Evolutionary conservation across 2,113 vertebrate species (phyloP).

Genomic region (Tetrax tetrax): DNA sequence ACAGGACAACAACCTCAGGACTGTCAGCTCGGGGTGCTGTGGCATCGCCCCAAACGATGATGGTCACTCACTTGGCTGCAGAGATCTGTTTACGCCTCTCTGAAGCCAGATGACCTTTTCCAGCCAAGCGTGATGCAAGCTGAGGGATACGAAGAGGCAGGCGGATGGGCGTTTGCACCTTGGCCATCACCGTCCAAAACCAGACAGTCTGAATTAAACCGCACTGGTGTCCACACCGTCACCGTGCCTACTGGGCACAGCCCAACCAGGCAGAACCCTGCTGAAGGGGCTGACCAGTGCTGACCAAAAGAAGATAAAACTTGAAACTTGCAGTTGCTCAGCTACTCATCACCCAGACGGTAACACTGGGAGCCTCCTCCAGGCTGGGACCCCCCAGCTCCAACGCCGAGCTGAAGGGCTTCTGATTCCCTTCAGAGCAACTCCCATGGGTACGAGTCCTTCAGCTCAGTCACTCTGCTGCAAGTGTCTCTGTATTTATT

Average conservation of each 20-base stretch:
- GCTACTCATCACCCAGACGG: neutral
- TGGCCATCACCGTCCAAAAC: neutral
- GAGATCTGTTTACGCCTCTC: rapidly evolving
- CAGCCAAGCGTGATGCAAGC: neutral
- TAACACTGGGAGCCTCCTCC: neutral
- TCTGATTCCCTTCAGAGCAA: neutral
- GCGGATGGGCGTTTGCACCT: neutral
- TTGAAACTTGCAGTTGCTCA: neutral
- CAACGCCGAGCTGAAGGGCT: neutral
- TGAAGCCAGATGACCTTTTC: neutral
- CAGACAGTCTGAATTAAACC: neutral
- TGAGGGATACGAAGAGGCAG: neutral
- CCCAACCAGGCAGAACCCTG: neutral
- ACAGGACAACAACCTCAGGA: neutral
- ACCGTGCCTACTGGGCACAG: rapidly evolving
- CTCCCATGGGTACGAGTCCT: neutral
- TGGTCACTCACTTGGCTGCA: neutral
- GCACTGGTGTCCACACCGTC: too few relatives aligned
- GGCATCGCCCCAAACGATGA: neutral
- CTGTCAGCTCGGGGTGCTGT: neutral
- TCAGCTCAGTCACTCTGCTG: constrained; percentile 30
- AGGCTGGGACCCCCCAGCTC: neutral
- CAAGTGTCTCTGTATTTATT: constrained; percentile 9
- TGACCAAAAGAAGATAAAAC: neutral
- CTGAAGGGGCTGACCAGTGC: neutral